Evolutionary conservation across 2,113 vertebrate genomes (phyloP).

Genomic region (Opisthocomus hoazin): DNA sequence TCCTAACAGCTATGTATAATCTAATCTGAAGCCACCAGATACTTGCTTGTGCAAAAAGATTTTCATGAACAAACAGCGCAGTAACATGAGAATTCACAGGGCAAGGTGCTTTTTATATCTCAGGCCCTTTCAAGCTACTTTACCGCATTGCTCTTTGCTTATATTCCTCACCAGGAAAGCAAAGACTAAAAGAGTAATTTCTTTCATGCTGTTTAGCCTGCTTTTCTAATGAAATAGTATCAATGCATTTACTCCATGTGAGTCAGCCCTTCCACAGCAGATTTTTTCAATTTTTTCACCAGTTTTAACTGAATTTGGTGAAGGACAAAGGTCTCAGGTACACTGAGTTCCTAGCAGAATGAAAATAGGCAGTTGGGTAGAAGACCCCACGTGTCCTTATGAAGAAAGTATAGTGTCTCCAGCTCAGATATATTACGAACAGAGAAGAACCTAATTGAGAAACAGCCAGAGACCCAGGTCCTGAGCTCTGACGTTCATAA

Average conservation of each 20-base stretch:
- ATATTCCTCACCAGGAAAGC: not conserved
- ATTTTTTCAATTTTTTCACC: not conserved
- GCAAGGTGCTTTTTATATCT: not conserved
- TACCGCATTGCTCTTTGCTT: not conserved
- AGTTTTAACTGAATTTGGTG: not conserved
- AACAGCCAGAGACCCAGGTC: not conserved
- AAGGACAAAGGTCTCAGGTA: not conserved
- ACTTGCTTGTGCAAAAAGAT: not conserved
- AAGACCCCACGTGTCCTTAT: not conserved
- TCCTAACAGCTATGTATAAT: conserved; percentile 31
- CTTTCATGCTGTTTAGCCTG: not conserved
- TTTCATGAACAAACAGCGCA: conserved; percentile 22
- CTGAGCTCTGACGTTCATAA: not conserved
- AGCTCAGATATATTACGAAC: not conserved
- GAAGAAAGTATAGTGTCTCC: not conserved
- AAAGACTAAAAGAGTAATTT: not conserved
- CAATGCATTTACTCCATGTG: not conserved
- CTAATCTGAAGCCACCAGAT: conserved; percentile 45
- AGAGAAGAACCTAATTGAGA: not conserved
- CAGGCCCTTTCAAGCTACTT: not conserved
- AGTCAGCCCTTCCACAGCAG: not conserved
- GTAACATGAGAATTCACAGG: not conserved
- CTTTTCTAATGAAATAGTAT: not conserved
- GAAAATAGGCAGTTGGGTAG: not conserved
- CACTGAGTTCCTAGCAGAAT: not conserved